phyloP scores from a whole-genome alignment of 2,888 invertebrate species.

The Myopa testacea region DNA sequence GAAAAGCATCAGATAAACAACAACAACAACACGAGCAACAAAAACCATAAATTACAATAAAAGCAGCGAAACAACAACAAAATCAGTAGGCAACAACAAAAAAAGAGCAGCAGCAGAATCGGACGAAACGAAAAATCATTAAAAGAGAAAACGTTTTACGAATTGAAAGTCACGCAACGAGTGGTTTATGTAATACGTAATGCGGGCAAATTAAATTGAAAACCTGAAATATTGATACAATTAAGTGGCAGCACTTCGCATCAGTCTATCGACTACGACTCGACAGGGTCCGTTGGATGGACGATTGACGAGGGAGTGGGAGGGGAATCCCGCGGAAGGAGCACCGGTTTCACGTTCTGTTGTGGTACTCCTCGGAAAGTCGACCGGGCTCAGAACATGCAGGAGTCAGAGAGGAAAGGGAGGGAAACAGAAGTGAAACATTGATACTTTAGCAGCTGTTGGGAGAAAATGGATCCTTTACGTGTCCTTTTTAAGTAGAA shows the following conservation, averaged over 20 bases:
- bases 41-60: constrained; percentile 5
- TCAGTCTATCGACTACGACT: constrained; percentile 14
- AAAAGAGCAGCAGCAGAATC: constrained; percentile 14
- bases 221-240: constrained; percentile 24
- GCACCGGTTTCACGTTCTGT: too few species aligned
- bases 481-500: too few species aligned
- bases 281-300: too few species aligned
- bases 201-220: constrained; percentile 21
- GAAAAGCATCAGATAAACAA: constrained; percentile 7
- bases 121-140: constrained; percentile 36
- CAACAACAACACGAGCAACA: constrained; percentile 1
- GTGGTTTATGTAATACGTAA: constrained; percentile 42
- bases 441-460: too few species aligned
- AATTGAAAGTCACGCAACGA: constrained; percentile 65
- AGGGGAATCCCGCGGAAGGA: too few species aligned
- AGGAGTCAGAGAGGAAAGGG: too few species aligned
- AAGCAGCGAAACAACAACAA: constrained; percentile 15
- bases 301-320: too few species aligned
- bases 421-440: too few species aligned
- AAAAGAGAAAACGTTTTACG: constrained; percentile 55
- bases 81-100: constrained; percentile 14
- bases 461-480: too few species aligned
- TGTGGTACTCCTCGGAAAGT: too few species aligned
- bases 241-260: constrained; percentile 25
- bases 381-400: too few species aligned